Conservation (phyloP, 2,888 invertebrate species). For the Noctua janthe region DNA sequence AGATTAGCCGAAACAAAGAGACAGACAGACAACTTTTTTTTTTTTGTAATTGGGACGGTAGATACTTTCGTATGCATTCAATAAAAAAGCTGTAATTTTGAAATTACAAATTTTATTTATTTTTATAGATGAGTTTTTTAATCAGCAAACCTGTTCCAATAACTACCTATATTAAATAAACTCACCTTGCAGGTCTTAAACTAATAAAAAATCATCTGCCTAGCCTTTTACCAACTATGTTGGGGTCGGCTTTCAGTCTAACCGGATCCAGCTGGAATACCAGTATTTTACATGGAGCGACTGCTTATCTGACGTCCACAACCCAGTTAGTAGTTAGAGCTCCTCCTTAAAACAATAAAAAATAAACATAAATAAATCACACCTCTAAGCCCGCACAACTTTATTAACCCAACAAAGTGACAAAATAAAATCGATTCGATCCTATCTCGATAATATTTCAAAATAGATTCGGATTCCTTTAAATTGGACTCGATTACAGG, state of each 20-base stretch:
- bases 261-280: too few relatives aligned
- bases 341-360: conserved; percentile 15
- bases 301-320: too few relatives aligned
- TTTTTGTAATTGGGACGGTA: too few relatives aligned
- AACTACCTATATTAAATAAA: background rate
- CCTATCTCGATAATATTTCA: conserved; percentile 59
- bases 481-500: conserved; percentile 71
- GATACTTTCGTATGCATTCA: background rate
- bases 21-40: background rate
- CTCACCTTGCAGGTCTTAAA: background rate
- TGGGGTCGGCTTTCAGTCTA: too few relatives aligned
- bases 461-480: conserved; percentile 67
- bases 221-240: too few relatives aligned
- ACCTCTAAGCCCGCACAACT: conserved; percentile 45
- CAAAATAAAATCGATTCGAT: conserved; percentile 60
- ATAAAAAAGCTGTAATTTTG: background rate
- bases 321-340: too few relatives aligned
- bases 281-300: too few relatives aligned
- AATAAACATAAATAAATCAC: conserved; percentile 38
- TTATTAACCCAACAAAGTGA: conserved; percentile 61
- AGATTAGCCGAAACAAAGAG: background rate
- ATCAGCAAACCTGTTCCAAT: background rate
- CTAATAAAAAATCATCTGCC: too few relatives aligned
- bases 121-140: background rate
- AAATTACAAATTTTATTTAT: background rate